Conservation (phyloP, 1,140 invertebrate species). For the Sycophaga agraensis region DNA sequence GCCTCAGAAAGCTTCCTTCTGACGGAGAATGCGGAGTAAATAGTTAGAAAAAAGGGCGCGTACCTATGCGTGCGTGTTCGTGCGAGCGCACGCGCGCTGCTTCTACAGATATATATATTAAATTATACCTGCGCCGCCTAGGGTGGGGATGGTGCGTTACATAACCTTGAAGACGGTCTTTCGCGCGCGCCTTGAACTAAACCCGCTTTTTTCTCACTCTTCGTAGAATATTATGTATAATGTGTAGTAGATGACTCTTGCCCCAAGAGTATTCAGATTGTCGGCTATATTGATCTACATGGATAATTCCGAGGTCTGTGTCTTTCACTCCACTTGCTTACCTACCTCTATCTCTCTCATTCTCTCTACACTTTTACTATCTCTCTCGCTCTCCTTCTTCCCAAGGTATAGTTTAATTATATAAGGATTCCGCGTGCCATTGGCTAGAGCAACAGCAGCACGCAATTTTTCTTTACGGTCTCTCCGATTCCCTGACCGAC, state of each 20-base stretch:
- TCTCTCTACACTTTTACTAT: neutral
- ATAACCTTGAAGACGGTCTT: slow-evolving; percentile 30
- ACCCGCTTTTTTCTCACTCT: slow-evolving; percentile 16
- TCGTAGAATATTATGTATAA: slow-evolving; percentile 7
- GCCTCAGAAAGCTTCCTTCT: neutral
- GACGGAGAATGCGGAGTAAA: neutral
- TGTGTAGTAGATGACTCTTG: slow-evolving; percentile 11
- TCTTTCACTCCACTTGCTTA: neutral
- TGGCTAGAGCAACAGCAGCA: neutral
- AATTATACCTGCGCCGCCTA: neutral
- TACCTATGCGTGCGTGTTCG: neutral
- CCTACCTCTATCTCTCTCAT: neutral
- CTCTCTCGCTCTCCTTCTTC: neutral
- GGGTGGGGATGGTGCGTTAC: slow-evolving; percentile 23
- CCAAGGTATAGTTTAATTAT: slow-evolving; percentile 16
- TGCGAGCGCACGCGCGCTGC: too few relatives aligned
- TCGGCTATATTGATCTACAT: slow-evolving; percentile 17
- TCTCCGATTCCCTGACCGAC: neutral
- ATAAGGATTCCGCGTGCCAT: slow-evolving; percentile 12
- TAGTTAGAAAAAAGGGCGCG: neutral
- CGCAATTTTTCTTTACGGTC: slow-evolving; percentile 5
- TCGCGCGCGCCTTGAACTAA: slow-evolving; percentile 18
- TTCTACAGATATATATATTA: too few relatives aligned
- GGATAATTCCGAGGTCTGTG: slow-evolving; percentile 18
- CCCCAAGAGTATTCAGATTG: neutral